phyloP scores from a whole-genome alignment of 1,140 invertebrate genomes.

The Brachionus paranguensis region DNA sequence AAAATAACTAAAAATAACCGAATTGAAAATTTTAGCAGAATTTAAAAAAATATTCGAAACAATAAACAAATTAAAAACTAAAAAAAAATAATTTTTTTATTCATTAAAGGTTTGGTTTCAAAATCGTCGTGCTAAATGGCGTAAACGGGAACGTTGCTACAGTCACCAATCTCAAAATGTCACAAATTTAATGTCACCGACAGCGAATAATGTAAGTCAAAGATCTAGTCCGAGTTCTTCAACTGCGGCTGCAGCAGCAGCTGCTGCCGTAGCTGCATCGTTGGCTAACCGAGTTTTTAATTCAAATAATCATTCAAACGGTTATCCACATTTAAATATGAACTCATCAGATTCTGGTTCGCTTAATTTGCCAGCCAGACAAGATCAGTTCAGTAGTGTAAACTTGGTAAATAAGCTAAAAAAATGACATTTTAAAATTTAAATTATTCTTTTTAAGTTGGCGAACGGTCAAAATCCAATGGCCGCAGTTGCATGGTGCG shows the following conservation, averaged over 20 bases:
- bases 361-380: background rate
- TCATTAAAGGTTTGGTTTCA: constrained; percentile 89
- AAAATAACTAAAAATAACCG: too few relatives aligned
- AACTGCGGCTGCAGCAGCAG: constrained; percentile 44
- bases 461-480: constrained; percentile 24
- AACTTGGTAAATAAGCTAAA: background rate
- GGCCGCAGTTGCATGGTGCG: constrained; percentile 19
- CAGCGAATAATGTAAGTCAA: constrained; percentile 44
- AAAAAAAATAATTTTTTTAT: too few relatives aligned
- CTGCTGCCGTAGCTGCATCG: constrained; percentile 46
- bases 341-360: background rate
- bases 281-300: constrained; percentile 43
- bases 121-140: constrained; percentile 94
- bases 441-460: background rate
- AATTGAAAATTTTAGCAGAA: too few relatives aligned
- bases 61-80: too few relatives aligned
- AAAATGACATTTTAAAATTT: background rate
- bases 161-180: background rate
- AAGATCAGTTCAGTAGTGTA: constrained; percentile 25
- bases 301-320: background rate
- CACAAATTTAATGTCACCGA: background rate
- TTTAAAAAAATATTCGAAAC: too few relatives aligned
- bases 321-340: constrained; percentile 13
- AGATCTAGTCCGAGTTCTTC: constrained; percentile 44
- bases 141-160: constrained; percentile 62